Evolutionary conservation across 2,888 invertebrate species (phyloP).

Genomic region (Cephus runcator): DNA sequence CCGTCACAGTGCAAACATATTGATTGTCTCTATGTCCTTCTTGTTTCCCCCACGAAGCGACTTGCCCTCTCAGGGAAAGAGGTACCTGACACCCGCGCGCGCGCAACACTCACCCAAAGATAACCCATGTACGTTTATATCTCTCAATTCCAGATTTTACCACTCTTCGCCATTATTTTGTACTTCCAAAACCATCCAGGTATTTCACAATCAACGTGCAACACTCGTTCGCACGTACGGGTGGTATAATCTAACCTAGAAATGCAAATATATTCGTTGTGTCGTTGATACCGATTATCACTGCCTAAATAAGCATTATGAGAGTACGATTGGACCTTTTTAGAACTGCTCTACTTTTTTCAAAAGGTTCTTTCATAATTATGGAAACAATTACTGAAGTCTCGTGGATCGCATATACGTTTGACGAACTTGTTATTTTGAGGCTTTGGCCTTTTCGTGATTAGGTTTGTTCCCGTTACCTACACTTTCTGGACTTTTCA

Average conservation of each 20-base stretch:
- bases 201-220: background rate
- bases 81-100: conserved; percentile 17
- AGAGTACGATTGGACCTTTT: background rate
- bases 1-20: conserved; percentile 37
- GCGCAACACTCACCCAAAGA: conserved; percentile 8
- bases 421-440: too few species aligned
- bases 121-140: background rate
- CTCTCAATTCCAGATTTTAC: background rate
- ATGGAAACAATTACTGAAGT: too few species aligned
- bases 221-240: conserved; percentile 17
- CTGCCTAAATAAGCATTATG: background rate
- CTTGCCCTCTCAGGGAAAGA: conserved; percentile 17
- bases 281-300: background rate
- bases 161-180: background rate
- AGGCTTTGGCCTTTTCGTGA: too few species aligned
- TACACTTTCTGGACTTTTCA: too few species aligned
- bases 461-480: too few species aligned
- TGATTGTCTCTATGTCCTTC: conserved; percentile 34
- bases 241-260: conserved; percentile 40
- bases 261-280: conserved; percentile 37
- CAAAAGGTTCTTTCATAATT: too few species aligned
- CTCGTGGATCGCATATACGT: too few species aligned
- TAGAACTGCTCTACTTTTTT: background rate
- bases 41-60: conserved; percentile 16
- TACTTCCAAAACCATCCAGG: background rate